A percentile compares a stretch with the other conserved stretches of the same genome.
Conservation (phyloP, 2,888 invertebrate genomes). For the Apamea crenata region DNA sequence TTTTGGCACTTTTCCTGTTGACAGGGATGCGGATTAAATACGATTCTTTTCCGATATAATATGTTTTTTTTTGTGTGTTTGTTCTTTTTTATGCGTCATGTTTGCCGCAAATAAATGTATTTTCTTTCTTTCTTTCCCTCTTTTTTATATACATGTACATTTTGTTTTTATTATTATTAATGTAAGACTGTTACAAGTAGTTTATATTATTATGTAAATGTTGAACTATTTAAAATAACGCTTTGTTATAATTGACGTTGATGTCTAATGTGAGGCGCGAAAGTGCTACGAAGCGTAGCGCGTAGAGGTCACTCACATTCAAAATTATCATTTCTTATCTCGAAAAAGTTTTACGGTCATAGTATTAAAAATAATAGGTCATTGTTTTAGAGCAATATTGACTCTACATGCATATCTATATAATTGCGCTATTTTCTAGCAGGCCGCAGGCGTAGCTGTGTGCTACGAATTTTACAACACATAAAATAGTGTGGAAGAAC, state of each 20-base stretch:
- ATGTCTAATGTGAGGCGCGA: slow-evolving; percentile 58
- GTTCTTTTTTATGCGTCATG: too few relatives aligned
- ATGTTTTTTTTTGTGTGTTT: too few relatives aligned
- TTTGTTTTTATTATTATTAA: not conserved
- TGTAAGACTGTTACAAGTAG: not conserved
- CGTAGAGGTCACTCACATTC: slow-evolving; percentile 14
- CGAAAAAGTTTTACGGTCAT: too few relatives aligned
- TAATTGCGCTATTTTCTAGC: not conserved
- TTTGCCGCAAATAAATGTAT: too few relatives aligned
- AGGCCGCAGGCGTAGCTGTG: not conserved
- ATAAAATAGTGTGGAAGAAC: too few relatives aligned
- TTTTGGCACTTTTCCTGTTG: too few relatives aligned
- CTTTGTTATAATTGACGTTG: slow-evolving; percentile 40
- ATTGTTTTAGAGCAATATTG: not conserved
- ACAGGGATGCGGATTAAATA: too few relatives aligned
- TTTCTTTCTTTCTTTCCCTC: too few relatives aligned
- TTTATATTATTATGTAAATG: not conserved
- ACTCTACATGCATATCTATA: not conserved
- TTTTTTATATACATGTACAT: too few relatives aligned
- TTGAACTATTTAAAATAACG: not conserved
- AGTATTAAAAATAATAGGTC: not conserved
- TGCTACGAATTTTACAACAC: slow-evolving; percentile 5
- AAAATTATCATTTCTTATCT: not conserved
- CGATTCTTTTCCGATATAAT: too few relatives aligned
- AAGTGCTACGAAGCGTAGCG: slow-evolving; percentile 59